Evolutionary conservation across 2,113 vertebrate genomes (phyloP), one percentile per base, ranked within the genome.

Genomic region (Recurvirostra avosetta): DNA sequence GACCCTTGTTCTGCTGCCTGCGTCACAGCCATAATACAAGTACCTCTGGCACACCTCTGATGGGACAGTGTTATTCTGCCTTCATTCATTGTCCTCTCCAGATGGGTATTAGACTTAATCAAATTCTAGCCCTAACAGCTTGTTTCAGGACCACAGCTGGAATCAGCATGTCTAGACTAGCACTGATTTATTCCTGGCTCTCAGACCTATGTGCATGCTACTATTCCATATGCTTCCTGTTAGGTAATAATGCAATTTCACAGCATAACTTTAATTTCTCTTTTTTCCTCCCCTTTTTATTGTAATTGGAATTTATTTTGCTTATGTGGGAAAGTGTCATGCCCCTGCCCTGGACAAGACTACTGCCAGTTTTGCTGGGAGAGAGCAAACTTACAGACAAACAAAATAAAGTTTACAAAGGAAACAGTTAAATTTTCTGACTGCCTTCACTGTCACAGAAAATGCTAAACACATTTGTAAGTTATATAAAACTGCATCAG

Each of bases 351-450:
- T 88, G 63, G 22, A 58, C 18, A 9, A 76, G 29, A 47, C 34
- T 70, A 32, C 40, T 62, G 58, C 47, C 41, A 23, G 5, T 25
- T 77, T 72, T 22, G 38, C 67, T 87, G 41, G 38, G 90, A 52
- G 5, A 40, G 49, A 73, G 66, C 25, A 88, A 87, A 70, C 15
- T 72, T 76, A 62, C 66, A 76, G 73, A 76, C 11, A 72, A 95
- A 88, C n/a, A 62, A 79, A 72, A 82, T 89, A 79, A 96, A 96
- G 21, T 90, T 92, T 80, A 94, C 78, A 86, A 77, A 94, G 94
- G 96, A 97, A 97, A 96, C 59, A 82, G 94, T 97, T 97, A 97
- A 95, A 65, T 71, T 90, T 93, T 92, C 61, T 78, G 53, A 82
- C 68, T 91, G 91, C 55, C 32, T 91, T 72, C 29, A 30, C 91